A percentile compares a stretch with the other conserved stretches of the same genome.
phyloP scores from a whole-genome alignment of 1,140 invertebrate genomes.

The Diorhabda sublineata region DNA sequence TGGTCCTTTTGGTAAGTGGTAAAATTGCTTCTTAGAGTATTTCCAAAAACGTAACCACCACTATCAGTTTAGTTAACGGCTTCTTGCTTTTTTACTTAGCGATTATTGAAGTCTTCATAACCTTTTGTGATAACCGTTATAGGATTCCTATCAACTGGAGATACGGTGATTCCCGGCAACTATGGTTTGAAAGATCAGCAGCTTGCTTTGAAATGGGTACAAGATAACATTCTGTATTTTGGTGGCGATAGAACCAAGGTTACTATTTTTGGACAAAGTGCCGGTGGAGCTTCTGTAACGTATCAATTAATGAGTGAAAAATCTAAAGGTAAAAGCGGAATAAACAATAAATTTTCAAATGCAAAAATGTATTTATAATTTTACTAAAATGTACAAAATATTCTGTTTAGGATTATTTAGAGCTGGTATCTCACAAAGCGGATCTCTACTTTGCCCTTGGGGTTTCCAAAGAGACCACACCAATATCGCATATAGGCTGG shows the following conservation, averaged over 20 bases:
- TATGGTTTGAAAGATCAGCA: neutral
- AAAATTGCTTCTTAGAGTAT: too few relatives aligned
- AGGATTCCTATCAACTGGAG: neutral
- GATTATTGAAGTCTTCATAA: too few relatives aligned
- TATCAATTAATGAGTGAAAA: neutral
- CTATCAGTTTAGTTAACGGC: too few relatives aligned
- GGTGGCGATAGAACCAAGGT: neutral
- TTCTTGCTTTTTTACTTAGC: too few relatives aligned
- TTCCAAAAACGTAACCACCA: too few relatives aligned
- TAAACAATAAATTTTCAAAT: too few relatives aligned
- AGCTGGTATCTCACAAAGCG: constrained; percentile 28
- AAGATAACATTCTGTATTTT: neutral
- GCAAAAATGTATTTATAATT: too few relatives aligned
- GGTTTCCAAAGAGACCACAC: constrained; percentile 25
- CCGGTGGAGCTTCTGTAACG: neutral
- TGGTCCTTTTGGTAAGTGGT: constrained; percentile 24
- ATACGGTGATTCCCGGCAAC: neutral
- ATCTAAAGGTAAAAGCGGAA: neutral
- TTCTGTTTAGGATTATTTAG: constrained; percentile 27
- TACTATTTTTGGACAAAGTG: neutral
- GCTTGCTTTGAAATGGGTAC: neutral
- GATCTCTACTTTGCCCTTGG: constrained; percentile 26
- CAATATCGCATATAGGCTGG: constrained; percentile 23
- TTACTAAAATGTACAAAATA: neutral
- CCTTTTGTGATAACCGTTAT: neutral